Conservation (phyloP, 1,140 invertebrate genomes). For the Odontomachus brunneus region DNA sequence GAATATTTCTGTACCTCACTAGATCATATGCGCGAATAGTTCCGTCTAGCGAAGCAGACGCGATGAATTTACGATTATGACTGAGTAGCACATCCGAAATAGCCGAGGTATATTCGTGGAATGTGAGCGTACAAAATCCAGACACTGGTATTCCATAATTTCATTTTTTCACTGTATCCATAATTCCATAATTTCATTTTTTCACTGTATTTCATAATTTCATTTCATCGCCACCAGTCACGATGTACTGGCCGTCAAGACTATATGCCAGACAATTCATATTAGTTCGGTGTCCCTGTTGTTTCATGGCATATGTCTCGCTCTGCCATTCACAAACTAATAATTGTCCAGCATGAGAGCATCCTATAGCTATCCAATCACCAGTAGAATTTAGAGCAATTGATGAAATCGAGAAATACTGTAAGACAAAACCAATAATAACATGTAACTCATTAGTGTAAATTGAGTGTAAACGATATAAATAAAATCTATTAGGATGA, state of each 20-base stretch:
- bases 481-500: no score
- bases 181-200: constrained; percentile 99
- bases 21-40: constrained; percentile 98
- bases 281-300: constrained; percentile 96
- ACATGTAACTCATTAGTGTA: constrained; percentile 32
- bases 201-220: no score
- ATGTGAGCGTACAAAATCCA: constrained; percentile 98
- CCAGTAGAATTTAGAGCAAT: constrained; percentile 94
- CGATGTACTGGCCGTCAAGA: constrained; percentile 95
- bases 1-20: constrained; percentile 97
- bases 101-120: constrained; percentile 94
- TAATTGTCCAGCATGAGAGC: constrained; percentile 93
- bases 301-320: constrained; percentile 99
- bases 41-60: constrained; percentile 97
- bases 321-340: constrained; percentile 99
- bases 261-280: constrained; percentile 96
- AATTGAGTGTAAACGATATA: not conserved
- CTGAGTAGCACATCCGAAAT: constrained; percentile 94
- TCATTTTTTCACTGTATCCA: constrained; percentile 98
- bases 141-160: constrained; percentile 96
- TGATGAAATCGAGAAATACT: constrained; percentile 93
- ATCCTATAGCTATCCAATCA: constrained; percentile 98
- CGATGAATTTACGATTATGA: constrained; percentile 95
- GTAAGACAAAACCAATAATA: constrained; percentile 4
- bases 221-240: constrained; percentile 97